A percentile compares a stretch with the other conserved stretches of the same genome.
phyloP scores from a whole-genome alignment of 2,113 vertebrate genomes.

The Tringa solitaria region DNA sequence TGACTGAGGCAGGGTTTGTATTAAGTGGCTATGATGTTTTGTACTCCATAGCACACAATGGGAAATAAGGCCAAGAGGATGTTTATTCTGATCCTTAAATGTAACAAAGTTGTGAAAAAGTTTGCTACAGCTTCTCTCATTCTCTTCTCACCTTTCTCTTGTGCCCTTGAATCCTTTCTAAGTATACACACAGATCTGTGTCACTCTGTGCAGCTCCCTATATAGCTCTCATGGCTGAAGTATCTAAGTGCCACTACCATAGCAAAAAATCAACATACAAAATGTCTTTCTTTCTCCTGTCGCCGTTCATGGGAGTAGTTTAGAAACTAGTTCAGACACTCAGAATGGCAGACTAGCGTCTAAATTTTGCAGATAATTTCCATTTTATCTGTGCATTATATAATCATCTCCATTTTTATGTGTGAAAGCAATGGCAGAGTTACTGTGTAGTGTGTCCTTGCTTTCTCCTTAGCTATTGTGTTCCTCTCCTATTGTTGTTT shows the following conservation, averaged over 20 bases:
- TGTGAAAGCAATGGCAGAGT: neutral
- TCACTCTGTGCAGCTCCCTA: neutral
- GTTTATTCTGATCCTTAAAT: neutral
- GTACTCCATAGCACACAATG: neutral
- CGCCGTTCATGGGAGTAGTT: neutral
- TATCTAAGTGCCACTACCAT: neutral
- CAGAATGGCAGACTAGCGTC: neutral
- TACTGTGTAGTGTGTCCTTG: neutral
- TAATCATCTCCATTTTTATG: neutral
- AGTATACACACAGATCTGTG: neutral
- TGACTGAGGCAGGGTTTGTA: neutral
- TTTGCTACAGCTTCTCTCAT: neutral
- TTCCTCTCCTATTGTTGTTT: conserved; percentile 1
- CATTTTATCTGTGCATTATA: neutral
- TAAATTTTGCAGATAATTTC: neutral
- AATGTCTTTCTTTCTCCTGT: neutral
- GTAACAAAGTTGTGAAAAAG: neutral
- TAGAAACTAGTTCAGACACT: neutral
- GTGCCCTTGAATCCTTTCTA: neutral
- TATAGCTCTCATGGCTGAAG: neutral
- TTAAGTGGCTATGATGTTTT: neutral
- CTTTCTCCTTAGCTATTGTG: conserved; percentile 12
- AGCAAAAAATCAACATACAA: neutral
- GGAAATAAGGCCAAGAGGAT: neutral
- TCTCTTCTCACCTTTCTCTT: neutral